These are phyloP conservation scores for Synergus umbraculus DNA, from an alignment of 2,888 invertebrate species.

Conservation along the genomic window DNA sequence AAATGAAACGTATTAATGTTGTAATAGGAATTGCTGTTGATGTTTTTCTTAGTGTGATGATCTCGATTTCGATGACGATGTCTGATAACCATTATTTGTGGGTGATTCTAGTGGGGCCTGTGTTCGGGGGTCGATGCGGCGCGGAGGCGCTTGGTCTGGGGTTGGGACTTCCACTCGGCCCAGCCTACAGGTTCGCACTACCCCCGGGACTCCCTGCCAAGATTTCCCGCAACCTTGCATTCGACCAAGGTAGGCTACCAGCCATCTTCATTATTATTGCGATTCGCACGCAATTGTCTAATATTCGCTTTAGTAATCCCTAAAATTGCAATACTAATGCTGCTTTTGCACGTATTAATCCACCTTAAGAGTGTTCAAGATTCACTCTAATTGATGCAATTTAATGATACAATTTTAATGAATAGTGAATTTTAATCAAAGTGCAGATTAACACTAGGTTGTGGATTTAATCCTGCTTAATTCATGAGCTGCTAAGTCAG, in stretches of 20 bases:
- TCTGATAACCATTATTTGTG: constrained; percentile 72
- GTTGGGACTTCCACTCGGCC: constrained; percentile 77
- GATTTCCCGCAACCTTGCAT: constrained; percentile 77
- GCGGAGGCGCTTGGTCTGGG: constrained; percentile 78
- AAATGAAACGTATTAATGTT: constrained; percentile 4
- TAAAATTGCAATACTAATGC: neutral
- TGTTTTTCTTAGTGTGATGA: constrained; percentile 20
- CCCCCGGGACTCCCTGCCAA: constrained; percentile 78
- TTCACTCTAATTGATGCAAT: too few relatives aligned
- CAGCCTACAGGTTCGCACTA: constrained; percentile 78
- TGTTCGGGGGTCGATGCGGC: constrained; percentile 78
- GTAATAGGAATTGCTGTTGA: neutral
- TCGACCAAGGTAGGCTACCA: constrained; percentile 78
- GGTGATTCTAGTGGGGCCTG: constrained; percentile 78
- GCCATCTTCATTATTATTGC: constrained; percentile 70
- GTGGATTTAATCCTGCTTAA: constrained; percentile 22
- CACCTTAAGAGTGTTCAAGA: neutral
- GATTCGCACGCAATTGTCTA: constrained; percentile 30
- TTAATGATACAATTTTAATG: too few relatives aligned
- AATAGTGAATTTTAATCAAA: too few relatives aligned
- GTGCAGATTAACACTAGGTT: neutral
- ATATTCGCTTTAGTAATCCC: constrained; percentile 17
- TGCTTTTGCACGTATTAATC: neutral
- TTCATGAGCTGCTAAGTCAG: constrained; percentile 34
- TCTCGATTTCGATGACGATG: constrained; percentile 60